A percentile compares a stretch with the other conserved stretches of the same genome.
Evolutionary conservation across 2,113 vertebrate genomes (phyloP).

Genomic region (western clawed frog (Xenopus tropicalis)): DNA sequence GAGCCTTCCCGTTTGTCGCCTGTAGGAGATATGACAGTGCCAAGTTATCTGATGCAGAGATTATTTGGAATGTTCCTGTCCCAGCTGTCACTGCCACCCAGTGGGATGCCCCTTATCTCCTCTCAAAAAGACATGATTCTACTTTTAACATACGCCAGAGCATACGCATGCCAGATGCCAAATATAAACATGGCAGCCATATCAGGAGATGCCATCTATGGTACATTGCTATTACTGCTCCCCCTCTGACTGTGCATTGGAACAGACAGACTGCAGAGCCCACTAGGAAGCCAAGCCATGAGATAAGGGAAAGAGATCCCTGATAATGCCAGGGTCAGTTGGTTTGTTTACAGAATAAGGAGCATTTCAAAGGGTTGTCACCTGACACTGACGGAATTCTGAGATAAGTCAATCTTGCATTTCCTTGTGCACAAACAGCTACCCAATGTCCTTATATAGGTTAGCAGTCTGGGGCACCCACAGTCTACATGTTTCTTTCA

Average conservation of each 20-base stretch:
- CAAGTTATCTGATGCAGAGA: conserved; percentile 16
- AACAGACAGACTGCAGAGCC: conserved; percentile 14
- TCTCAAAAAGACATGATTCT: neutral
- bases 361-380: too few species aligned
- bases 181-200: conserved; percentile 9
- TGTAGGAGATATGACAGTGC: conserved; percentile 10
- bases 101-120: conserved; percentile 22
- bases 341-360: too few species aligned
- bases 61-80: conserved; percentile 13
- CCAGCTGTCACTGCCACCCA: conserved; percentile 25
- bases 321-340: neutral
- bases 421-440: too few species aligned
- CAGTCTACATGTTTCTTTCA: too few species aligned
- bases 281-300: neutral
- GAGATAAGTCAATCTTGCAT: too few species aligned
- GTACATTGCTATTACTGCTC: neutral
- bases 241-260: neutral
- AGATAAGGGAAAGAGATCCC: neutral
- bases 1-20: conserved; percentile 9
- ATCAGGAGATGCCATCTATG: neutral
- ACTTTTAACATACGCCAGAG: conserved; percentile 26
- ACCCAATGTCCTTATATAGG: too few species aligned
- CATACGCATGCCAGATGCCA: conserved; percentile 2
- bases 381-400: too few species aligned
- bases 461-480: too few species aligned